Evolutionary conservation across 2,797 vertebrate genomes (phyloP).

Genomic region (Setipinna tenuifilis): DNA sequence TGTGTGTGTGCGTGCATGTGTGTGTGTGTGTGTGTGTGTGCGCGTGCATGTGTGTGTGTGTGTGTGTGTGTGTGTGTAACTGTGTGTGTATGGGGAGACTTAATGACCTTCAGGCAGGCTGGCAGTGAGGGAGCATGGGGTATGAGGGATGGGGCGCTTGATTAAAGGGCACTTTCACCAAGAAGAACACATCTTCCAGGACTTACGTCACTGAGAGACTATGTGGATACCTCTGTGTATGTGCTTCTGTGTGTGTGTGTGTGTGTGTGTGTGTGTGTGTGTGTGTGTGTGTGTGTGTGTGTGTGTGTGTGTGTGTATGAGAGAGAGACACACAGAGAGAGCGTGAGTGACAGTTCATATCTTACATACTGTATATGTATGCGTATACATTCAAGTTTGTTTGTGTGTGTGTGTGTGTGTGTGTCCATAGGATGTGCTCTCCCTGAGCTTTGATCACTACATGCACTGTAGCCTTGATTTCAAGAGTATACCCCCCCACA

Average conservation of each 20-base stretch:
- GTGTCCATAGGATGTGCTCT: too few species aligned
- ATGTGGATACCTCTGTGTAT: not conserved
- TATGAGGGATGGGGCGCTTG: conserved; percentile 5
- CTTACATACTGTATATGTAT: not conserved
- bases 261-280: not conserved
- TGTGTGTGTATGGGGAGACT: not conserved
- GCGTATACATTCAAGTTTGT: too few species aligned
- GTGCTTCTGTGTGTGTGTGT: not conserved
- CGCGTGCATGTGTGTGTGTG: conserved; percentile 1
- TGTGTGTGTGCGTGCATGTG: not conserved
- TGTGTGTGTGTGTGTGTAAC: not conserved
- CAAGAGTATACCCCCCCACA: too few species aligned
- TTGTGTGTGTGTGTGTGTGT: too few species aligned
- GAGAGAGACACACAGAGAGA: too few species aligned
- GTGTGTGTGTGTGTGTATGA: too few species aligned
- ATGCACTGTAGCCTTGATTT: too few species aligned
- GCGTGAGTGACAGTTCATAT: too few species aligned
- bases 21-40: not conserved
- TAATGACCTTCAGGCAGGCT: conserved; percentile 8
- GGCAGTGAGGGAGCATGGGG: not conserved
- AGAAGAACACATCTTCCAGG: conserved; percentile 21
- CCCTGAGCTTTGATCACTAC: too few species aligned
- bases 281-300: not conserved
- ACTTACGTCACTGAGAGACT: conserved; percentile 30
- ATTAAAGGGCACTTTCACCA: conserved; percentile 36